Percentiles rank a stretch among this genome's conserved stretches.
Conservation (phyloP, 2,113 vertebrate genomes). For the Eolophus roseicapilla region DNA sequence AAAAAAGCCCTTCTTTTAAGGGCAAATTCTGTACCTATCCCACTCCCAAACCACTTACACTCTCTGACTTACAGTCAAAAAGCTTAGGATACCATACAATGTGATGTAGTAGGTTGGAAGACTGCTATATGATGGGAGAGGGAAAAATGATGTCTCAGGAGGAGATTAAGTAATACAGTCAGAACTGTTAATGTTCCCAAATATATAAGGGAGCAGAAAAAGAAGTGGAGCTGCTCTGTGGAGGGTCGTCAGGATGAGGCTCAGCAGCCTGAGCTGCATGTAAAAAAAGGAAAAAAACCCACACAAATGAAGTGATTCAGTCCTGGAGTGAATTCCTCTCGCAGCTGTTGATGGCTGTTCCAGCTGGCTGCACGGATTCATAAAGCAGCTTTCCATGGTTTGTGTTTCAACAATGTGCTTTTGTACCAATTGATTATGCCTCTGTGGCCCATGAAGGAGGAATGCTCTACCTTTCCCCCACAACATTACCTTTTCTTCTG, state of each 20-base stretch:
- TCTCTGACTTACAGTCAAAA: neutral
- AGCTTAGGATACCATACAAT: neutral
- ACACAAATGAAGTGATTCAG: constrained; percentile 8
- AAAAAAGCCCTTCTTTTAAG: neutral
- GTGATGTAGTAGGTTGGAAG: neutral
- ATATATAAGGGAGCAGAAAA: neutral
- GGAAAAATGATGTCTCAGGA: neutral
- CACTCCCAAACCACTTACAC: neutral
- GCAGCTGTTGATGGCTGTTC: constrained; percentile 50
- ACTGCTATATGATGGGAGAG: neutral
- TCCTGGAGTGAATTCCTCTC: constrained; percentile 28
- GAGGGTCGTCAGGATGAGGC: neutral
- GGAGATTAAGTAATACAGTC: neutral
- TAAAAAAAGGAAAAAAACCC: neutral
- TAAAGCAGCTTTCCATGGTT: constrained; percentile 42
- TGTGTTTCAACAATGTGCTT: constrained; percentile 37
- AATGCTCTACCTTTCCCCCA: neutral
- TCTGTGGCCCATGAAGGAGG: constrained; percentile 37
- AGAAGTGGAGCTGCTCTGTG: neutral
- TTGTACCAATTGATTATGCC: constrained; percentile 44
- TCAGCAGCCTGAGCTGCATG: neutral
- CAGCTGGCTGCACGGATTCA: constrained; percentile 45
- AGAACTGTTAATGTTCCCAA: neutral
- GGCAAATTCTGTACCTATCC: neutral
- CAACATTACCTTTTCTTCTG: neutral